Conservation (phyloP, 2,888 invertebrate species). For the Tuberolachnus salignus region DNA sequence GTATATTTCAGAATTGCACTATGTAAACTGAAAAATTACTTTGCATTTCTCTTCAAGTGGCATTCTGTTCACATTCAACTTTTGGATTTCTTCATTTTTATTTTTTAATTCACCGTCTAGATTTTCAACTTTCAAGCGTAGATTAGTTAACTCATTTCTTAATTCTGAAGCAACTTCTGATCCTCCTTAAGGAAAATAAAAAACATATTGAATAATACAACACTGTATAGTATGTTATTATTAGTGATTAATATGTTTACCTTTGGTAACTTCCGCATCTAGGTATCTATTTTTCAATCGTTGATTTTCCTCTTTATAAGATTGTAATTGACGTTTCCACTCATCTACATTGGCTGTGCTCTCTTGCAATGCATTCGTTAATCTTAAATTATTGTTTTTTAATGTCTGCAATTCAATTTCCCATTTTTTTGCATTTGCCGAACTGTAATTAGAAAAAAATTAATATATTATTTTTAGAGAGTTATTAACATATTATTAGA, state of each 20-base stretch:
- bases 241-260: constrained; percentile 60
- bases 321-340: constrained; percentile 95
- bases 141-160: constrained; percentile 73
- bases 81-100: constrained; percentile 82
- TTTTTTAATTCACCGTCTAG: constrained; percentile 80
- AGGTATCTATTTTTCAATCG: constrained; percentile 77
- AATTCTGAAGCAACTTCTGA: constrained; percentile 79
- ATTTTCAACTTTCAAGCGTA: constrained; percentile 81
- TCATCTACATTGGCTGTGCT: constrained; percentile 98
- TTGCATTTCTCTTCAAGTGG: constrained; percentile 62
- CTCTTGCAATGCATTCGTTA: constrained; percentile 93
- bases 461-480: background rate
- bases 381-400: constrained; percentile 92
- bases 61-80: constrained; percentile 64
- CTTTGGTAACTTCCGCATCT: constrained; percentile 74
- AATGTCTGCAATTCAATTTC: constrained; percentile 94
- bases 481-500: background rate
- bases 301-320: constrained; percentile 88
- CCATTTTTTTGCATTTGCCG: constrained; percentile 98
- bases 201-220: background rate
- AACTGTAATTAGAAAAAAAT: constrained; percentile 69
- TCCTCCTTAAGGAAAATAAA: constrained; percentile 63
- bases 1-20: background rate
- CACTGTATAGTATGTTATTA: background rate
- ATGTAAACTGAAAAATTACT: constrained; percentile 58